phyloP scores from a whole-genome alignment of 1,140 invertebrate species.

The Pantala flavescens region DNA sequence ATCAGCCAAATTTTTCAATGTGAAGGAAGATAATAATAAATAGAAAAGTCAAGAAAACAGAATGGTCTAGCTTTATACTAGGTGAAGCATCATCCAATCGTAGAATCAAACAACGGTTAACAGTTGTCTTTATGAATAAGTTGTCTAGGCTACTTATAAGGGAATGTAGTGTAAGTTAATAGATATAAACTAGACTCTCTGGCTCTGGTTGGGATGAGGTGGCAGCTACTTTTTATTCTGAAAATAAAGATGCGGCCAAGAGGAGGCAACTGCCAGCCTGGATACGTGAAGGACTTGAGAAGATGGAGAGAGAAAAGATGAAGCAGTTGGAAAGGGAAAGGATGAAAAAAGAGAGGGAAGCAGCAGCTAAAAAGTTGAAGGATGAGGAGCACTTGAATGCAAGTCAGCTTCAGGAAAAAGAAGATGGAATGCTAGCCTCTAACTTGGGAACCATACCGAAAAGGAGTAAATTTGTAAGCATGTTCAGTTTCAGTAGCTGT shows the following conservation, averaged over 20 bases:
- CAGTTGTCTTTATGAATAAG: too few relatives aligned
- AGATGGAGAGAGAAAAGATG: constrained; percentile 93
- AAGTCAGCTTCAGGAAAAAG: constrained; percentile 36
- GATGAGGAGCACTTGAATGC: constrained; percentile 47
- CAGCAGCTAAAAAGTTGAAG: constrained; percentile 47
- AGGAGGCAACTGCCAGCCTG: constrained; percentile 84
- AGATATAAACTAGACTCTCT: too few relatives aligned
- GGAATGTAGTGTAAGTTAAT: too few relatives aligned
- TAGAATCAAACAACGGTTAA: too few relatives aligned
- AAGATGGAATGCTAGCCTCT: constrained; percentile 30
- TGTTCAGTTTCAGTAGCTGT: neutral
- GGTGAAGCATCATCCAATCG: too few relatives aligned
- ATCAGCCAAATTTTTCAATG: neutral
- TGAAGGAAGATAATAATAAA: neutral
- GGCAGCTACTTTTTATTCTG: too few relatives aligned
- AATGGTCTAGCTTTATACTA: too few relatives aligned
- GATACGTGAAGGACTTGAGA: constrained; percentile 92
- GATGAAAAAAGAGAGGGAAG: constrained; percentile 50
- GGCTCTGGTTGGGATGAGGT: too few relatives aligned
- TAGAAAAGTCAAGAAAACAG: constrained; percentile 10
- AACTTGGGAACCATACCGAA: constrained; percentile 40
- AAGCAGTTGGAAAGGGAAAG: constrained; percentile 73
- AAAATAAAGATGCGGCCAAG: constrained; percentile 68
- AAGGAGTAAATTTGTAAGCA: constrained; percentile 76
- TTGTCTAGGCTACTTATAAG: too few relatives aligned